Percentiles rank a stretch among this genome's conserved stretches.
These are phyloP conservation scores for Grammomys dolichurus DNA, from an alignment of 2,113 vertebrate species.

Conservation along the genomic window DNA sequence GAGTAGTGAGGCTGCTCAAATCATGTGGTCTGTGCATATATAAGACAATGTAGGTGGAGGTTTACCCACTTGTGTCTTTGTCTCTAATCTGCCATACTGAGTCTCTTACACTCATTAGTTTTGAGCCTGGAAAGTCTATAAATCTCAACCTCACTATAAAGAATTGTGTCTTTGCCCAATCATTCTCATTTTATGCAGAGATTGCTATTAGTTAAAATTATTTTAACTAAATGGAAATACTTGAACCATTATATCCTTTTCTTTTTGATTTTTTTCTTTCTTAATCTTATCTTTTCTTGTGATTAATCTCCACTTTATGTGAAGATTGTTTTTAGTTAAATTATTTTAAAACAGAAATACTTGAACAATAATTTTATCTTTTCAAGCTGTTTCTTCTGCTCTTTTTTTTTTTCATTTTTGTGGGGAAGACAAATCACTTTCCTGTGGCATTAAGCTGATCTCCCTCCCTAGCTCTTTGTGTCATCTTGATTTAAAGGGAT, in stretches of 20 bases:
- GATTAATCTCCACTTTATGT: background rate
- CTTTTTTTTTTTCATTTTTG: conserved; percentile 58
- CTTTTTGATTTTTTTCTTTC: background rate
- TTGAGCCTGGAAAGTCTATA: conserved; percentile 33
- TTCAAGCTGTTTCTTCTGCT: background rate
- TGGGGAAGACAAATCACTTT: conserved; percentile 58
- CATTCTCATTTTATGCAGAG: background rate
- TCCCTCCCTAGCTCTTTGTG: background rate
- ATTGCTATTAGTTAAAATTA: conserved; percentile 37
- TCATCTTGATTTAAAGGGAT: conserved; percentile 69
- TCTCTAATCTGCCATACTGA: background rate
- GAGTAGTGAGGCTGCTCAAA: background rate
- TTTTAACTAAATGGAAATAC: conserved; percentile 22
- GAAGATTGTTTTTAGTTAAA: background rate
- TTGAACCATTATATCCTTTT: background rate
- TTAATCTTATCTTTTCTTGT: background rate
- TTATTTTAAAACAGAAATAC: conserved; percentile 33
- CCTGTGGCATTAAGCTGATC: background rate
- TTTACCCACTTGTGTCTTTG: background rate
- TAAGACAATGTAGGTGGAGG: background rate
- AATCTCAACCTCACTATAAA: background rate
- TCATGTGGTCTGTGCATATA: background rate
- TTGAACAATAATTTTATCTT: conserved; percentile 43
- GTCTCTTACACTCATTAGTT: background rate
- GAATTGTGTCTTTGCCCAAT: background rate